Evolutionary conservation across 2,888 invertebrate species (phyloP), one percentile per base, ranked within the genome.

Genomic region (Amaurobius ferox): DNA sequence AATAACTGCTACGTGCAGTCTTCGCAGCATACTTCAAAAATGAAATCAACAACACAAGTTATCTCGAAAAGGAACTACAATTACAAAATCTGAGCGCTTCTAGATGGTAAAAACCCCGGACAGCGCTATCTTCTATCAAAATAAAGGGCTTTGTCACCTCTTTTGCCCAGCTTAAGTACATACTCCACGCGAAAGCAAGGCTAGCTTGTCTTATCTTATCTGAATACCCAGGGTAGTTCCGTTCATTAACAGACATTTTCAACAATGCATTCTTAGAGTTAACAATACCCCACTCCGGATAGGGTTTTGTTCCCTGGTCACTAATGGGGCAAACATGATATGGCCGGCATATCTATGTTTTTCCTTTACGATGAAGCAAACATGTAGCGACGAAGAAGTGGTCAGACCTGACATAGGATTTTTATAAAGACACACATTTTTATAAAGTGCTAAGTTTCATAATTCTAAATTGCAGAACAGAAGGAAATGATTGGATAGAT

Each of bases 1-100:
- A 13, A 70, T 28, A 13, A 77, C 66, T 29, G 83, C 71, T 3
- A 71, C 11, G 2, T 64, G 66, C 66, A 77, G 55, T 32, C 67
- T 68, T 1, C 7, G 48, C 26, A 77, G 19, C 81, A 81, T 81
- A 0, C 44, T 44, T 6, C 19, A 16, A 23, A 61, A 61, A 61
- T 28, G 0, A 28, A 0, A 11, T 16, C 16, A 35, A 7, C 44
- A 44, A 16, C 16, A 16, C 2, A 44, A 55, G 1, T 55, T n/a
- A 55, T 55, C 44, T 44, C 16, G 19, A 6, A n/a, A 23, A 55
- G 55, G 55, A 19, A 19, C 23, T 23, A n/a, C 23, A 55, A 55
- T 55, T 55, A 23, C 55, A 55, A 55, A 55, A 55, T 55, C 55
- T 55, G 13, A 55, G 23, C 19, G 0, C 23, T 55, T 23, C 11